These are phyloP conservation scores for Zosterops pallidus DNA, from an alignment of 2,113 vertebrate species.

Conservation along the genomic window DNA sequence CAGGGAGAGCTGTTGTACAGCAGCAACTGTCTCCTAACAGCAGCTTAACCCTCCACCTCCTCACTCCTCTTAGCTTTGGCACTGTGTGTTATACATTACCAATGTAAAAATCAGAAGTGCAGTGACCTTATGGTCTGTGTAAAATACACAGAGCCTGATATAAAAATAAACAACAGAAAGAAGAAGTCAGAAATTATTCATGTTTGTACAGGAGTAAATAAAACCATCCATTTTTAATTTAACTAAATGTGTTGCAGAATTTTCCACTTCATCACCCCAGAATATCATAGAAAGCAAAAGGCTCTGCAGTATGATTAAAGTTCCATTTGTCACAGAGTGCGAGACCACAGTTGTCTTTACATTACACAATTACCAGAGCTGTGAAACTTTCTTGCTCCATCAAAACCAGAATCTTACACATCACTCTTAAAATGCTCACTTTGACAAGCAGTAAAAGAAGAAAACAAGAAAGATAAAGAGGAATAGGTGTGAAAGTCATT, in stretches of 20 bases:
- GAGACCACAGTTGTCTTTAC: not conserved
- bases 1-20: slow-evolving; percentile 65
- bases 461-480: not conserved
- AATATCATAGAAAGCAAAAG: slow-evolving; percentile 8
- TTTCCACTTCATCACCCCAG: slow-evolving; percentile 27
- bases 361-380: not conserved
- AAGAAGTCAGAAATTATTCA: slow-evolving; percentile 46
- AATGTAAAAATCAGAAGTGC: not conserved
- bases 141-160: not conserved
- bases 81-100: not conserved
- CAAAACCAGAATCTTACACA: not conserved
- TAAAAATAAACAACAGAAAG: slow-evolving; percentile 43
- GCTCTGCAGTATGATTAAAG: not conserved
- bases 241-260: slow-evolving; percentile 31
- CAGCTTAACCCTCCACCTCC: slow-evolving; percentile 1
- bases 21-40: not conserved
- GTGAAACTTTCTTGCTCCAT: not conserved
- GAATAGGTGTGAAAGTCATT: slow-evolving; percentile 20
- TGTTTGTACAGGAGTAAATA: slow-evolving; percentile 30
- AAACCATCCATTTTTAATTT: slow-evolving; percentile 52
- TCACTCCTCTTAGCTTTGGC: not conserved
- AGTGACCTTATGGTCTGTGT: slow-evolving; percentile 4
- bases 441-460: not conserved
- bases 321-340: not conserved
- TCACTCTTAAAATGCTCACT: not conserved